These are phyloP conservation scores for Macaria liturata DNA, from an alignment of 2,888 invertebrate genomes.

Conservation along the genomic window DNA sequence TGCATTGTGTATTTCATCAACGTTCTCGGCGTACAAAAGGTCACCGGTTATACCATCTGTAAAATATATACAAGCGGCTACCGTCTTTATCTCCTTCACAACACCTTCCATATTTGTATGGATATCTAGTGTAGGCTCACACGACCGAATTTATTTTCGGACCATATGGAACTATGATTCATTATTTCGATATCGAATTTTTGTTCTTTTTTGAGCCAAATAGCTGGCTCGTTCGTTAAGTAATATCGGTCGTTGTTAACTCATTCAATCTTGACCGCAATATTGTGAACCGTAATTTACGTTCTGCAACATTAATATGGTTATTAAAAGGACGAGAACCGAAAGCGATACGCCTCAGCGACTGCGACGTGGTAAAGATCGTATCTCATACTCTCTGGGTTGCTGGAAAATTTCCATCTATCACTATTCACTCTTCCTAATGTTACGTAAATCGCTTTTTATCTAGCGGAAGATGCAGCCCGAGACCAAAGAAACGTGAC, in stretches of 20 bases:
- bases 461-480: conserved; percentile 25
- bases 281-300: conserved; percentile 19
- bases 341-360: conserved; percentile 24
- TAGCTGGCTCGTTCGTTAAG: conserved; percentile 11
- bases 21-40: conserved; percentile 53
- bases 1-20: conserved; percentile 60
- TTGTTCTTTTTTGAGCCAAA: conserved; percentile 19
- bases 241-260: conserved; percentile 12
- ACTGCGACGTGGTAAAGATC: conserved; percentile 27
- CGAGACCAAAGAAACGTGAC: conserved; percentile 27
- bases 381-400: conserved; percentile 23
- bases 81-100: conserved; percentile 29
- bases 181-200: conserved; percentile 31
- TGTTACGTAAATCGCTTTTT: conserved; percentile 27
- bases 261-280: conserved; percentile 24
- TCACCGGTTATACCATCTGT: conserved; percentile 44
- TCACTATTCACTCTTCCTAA: conserved; percentile 29
- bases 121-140: conserved; percentile 6
- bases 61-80: conserved; percentile 30
- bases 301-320: conserved; percentile 20
- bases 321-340: conserved; percentile 24
- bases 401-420: conserved; percentile 32
- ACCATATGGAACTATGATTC: conserved; percentile 29
- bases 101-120: conserved; percentile 30
- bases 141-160: conserved; percentile 18